A percentile compares a stretch with the other conserved stretches of the same genome.
Evolutionary conservation across 1,140 invertebrate genomes (phyloP).

Genomic region (Antheraea pernyi): DNA sequence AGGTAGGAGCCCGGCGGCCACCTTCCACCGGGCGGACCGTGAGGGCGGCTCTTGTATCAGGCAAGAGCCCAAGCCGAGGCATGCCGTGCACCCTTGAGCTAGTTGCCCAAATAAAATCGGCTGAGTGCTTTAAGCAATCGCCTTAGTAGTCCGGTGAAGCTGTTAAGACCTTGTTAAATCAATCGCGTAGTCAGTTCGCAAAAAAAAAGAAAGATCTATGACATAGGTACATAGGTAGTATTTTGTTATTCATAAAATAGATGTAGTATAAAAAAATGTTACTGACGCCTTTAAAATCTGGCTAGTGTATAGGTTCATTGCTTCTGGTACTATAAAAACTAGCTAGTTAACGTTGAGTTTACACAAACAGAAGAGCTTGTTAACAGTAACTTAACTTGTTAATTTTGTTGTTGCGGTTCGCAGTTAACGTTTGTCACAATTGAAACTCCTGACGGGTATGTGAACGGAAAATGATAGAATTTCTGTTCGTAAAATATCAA

Average conservation of each 20-base stretch:
- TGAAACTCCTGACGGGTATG: constrained; percentile 28
- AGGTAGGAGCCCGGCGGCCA: no score
- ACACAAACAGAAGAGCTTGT: constrained; percentile 67
- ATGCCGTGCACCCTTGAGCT: no score
- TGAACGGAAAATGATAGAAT: constrained; percentile 24
- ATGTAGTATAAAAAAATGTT: constrained; percentile 33
- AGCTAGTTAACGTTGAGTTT: constrained; percentile 68
- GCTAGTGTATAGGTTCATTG: constrained; percentile 33
- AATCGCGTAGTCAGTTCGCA: no score
- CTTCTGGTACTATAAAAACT: constrained; percentile 60
- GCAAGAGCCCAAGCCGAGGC: no score
- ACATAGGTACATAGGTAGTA: no score
- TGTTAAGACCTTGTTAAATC: no score
- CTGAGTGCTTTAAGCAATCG: no score
- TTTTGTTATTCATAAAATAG: background rate
- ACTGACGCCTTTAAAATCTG: constrained; percentile 37
- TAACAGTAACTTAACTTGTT: constrained; percentile 71
- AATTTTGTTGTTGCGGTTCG: constrained; percentile 62
- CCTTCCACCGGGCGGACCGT: no score
- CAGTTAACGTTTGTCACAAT: constrained; percentile 55
- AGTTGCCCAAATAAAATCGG: no score
- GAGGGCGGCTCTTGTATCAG: no score
- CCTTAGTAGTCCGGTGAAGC: no score
- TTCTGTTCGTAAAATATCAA: constrained; percentile 4
- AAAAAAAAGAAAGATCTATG: no score